Evolutionary conservation across 2,113 vertebrate species (phyloP).

Genomic region (Enhydra lutris): DNA sequence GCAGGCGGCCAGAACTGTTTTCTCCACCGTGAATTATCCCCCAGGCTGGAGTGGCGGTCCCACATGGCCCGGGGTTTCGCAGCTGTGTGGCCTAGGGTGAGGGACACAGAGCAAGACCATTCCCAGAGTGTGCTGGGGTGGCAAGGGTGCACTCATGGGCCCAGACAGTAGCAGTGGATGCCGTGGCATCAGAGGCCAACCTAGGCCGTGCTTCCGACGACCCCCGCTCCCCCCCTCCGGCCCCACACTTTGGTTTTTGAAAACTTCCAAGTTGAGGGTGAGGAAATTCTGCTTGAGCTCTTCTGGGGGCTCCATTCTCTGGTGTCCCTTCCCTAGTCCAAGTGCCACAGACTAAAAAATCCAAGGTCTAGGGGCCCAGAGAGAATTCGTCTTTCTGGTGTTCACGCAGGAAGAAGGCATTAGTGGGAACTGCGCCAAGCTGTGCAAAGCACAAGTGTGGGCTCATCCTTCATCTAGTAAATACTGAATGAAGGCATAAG

Average conservation of each 20-base stretch:
- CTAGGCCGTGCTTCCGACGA: neutral
- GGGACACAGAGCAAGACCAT: neutral
- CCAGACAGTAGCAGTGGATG: fast-evolving
- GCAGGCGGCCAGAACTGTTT: neutral
- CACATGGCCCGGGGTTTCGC: neutral
- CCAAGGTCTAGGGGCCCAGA: neutral
- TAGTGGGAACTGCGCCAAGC: neutral
- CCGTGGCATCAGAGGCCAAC: neutral
- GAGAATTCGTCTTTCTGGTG: neutral
- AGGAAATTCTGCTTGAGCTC: neutral
- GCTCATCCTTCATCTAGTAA: neutral
- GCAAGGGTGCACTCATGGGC: fast-evolving
- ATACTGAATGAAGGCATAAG: neutral
- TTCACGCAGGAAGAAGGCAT: neutral
- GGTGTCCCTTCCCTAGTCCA: neutral
- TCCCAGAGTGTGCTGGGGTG: neutral
- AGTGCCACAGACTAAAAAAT: neutral
- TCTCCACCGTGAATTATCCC: neutral
- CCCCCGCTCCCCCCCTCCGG: fast-evolving
- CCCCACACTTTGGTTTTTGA: neutral
- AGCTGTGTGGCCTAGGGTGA: neutral
- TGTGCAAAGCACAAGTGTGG: neutral
- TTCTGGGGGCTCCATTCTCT: neutral
- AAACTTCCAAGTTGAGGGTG: neutral
- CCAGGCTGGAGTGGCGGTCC: neutral